Conservation (phyloP, 2,888 invertebrate genomes). For the Craniophora ligustri region DNA sequence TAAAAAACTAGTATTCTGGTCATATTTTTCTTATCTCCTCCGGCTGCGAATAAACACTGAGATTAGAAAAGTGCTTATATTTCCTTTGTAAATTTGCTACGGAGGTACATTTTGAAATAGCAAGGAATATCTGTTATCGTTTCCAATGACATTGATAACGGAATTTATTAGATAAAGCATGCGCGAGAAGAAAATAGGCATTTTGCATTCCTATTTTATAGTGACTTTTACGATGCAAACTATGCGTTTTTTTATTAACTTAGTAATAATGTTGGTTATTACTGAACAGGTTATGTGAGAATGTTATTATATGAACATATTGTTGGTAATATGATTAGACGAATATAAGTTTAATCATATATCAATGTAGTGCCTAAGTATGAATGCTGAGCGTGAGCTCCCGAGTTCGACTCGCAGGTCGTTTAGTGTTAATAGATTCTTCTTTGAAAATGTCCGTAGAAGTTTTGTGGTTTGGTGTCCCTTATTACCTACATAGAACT, state of each 20-base stretch:
- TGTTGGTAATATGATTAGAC: too few relatives aligned
- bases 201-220: conserved; percentile 6
- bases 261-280: neutral
- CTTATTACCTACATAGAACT: too few relatives aligned
- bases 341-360: too few relatives aligned
- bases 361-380: too few relatives aligned
- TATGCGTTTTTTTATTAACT: conserved; percentile 6
- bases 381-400: too few relatives aligned
- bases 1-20: too few relatives aligned
- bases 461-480: too few relatives aligned
- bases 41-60: neutral
- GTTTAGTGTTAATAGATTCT: too few relatives aligned
- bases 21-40: too few relatives aligned
- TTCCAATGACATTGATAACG: conserved; percentile 23
- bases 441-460: too few relatives aligned
- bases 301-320: conserved; percentile 21
- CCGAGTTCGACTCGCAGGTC: too few relatives aligned
- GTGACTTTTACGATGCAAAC: neutral
- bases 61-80: conserved; percentile 8
- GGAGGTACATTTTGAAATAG: conserved; percentile 8
- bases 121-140: conserved; percentile 12
- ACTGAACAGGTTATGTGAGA: neutral
- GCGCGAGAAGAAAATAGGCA: neutral
- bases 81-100: neutral
- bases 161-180: conserved; percentile 23